Evolutionary conservation across 1,140 invertebrate genomes (phyloP), one percentile per base, ranked within the genome.

Genomic region (Drosophila santomea): DNA sequence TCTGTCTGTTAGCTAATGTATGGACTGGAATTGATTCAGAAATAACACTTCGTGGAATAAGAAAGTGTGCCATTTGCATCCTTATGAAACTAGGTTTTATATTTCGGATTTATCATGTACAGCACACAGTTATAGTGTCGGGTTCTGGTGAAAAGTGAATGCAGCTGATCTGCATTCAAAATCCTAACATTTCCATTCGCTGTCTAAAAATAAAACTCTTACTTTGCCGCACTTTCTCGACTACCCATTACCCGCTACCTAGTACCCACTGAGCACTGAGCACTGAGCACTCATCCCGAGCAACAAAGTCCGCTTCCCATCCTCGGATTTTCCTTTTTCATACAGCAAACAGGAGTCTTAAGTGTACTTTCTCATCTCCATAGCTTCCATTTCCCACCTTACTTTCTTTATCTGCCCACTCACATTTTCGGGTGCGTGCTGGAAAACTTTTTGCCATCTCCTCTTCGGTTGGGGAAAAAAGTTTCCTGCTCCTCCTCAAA

Each of bases 331-430:
- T 60, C 44, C 59, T 52, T 47, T 66, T 32, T 15, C 28, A 44
- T 47, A 51, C 63, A 48, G 43, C 50, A 72, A 39, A 51, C 58
- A 74, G 52, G 73, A 47, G 64, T 57, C 71, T 73, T 68, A 76
- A 77, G 77, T 80, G 67, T 72, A 62, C 79, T 78, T 74, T 84
- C 55, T 55, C 45, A 59, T 69, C 60, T 63, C 51, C 59, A 51
- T 57, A 35, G 80, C 44, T 59, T 25, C 50, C 48, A 15, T 45
- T 20, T 28, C 11, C 69, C 51, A 39, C 50, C 61, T 32, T 14
- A 28, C 35, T 73, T 39, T 47, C 38, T n/a, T 43, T 54, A 52
- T 69, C 45, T 47, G 12, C 59, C 43, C 45, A 63, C 45, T 69
- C 52, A 48, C 68, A 55, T 74, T 80, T 80, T 69, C 38, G 47